Evolutionary conservation across 1,140 invertebrate genomes (phyloP), one percentile per base, ranked within the genome.

Genomic region (Caenorhabditis remanei): DNA sequence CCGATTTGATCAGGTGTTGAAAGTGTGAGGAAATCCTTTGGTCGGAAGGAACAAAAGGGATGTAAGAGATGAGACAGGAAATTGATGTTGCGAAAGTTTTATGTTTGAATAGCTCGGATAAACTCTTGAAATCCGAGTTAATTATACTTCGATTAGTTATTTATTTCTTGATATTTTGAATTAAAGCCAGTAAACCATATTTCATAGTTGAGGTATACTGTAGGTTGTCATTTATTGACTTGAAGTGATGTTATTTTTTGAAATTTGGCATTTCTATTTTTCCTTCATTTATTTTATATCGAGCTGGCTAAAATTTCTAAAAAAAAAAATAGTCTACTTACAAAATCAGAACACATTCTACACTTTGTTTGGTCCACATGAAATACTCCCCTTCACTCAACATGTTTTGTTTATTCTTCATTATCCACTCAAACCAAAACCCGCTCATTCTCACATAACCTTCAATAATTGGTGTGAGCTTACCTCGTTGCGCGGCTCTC

Each of bases 371-470:
- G 32, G 32, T 32, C 32, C 13, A 53, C 50, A 53, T 9, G 50
- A 14, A 53, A 11, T 53, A 53, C 16, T 16, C 24, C 32, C 24
- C 24, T 32, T 4, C 24, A n/a, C 61, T 11, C 32, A 40, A 63
- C 21, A 63, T 63, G 61, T 79, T 71, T 71, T 71, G 21, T 71
- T 71, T 79, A 46, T 79, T 79, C 46, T 79, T 79, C 46, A 79
- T 79, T 79, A 79, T 53, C 71, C 71, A 50, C 71, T 79, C 71
- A 2, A 79, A 71, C 65, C 4, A 43, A 21, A 16, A 19, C 11
- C 14, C 53, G 13, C 71, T 43, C 11, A 9, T 79, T 79, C 71
- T 79, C 71, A 79, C 67, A 79, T 79, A 79, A 50, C 71, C 71
- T 50, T 16, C 46, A 79, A 50, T 79, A 79, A 71, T 71, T 71